Conservation (phyloP, 2,888 invertebrate genomes). For the Drosophila neonasuta region DNA sequence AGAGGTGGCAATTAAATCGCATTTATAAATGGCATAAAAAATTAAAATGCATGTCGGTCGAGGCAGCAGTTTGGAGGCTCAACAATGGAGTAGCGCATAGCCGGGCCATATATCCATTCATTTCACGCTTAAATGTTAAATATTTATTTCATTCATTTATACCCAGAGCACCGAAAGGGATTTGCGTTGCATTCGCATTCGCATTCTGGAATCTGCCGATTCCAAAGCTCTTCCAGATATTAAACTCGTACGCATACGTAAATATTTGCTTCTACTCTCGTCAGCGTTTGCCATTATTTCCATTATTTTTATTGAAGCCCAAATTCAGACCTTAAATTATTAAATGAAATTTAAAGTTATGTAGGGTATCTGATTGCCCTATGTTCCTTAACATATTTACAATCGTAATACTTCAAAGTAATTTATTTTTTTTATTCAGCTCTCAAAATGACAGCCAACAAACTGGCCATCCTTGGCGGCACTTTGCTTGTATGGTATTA, state of each 20-base stretch:
- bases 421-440: neutral
- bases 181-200: neutral
- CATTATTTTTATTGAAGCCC: neutral
- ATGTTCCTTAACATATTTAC: neutral
- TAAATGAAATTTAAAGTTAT: neutral
- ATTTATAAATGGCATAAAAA: slow-evolving; percentile 60
- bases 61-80: slow-evolving; percentile 21
- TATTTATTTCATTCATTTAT: slow-evolving; percentile 11
- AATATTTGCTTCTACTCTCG: neutral
- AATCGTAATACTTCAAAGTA: neutral
- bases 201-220: neutral
- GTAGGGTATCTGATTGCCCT: neutral
- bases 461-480: neutral
- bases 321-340: neutral
- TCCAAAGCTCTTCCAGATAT: neutral
- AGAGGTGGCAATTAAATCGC: slow-evolving; percentile 64
- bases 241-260: neutral
- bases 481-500: slow-evolving; percentile 2
- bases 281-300: neutral
- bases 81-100: slow-evolving; percentile 12
- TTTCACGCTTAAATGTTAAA: slow-evolving; percentile 4
- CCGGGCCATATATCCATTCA: slow-evolving; percentile 16
- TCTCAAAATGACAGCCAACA: slow-evolving; percentile 1
- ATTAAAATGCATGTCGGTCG: slow-evolving; percentile 41
- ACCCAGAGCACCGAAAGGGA: neutral